Percentiles rank a stretch among this genome's conserved stretches.
These are phyloP conservation scores for Seriola dumerili DNA, from an alignment of 2,113 vertebrate genomes.

Conservation along the genomic window DNA sequence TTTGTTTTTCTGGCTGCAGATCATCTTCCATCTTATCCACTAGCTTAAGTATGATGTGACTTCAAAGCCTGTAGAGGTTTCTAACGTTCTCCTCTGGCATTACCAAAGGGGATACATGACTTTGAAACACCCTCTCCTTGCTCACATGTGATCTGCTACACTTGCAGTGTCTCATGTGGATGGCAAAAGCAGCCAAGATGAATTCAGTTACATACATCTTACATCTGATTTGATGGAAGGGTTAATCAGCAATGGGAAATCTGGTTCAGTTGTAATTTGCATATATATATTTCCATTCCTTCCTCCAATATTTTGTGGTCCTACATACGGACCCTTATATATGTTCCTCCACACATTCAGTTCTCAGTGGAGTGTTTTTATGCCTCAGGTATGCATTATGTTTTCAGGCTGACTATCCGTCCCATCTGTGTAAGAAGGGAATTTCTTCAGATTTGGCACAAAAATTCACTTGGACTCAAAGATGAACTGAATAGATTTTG, in stretches of 20 bases:
- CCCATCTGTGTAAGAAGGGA: too few relatives aligned
- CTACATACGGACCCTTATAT: background rate
- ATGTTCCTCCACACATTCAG: too few relatives aligned
- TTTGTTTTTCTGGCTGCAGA: slow-evolving; percentile 14
- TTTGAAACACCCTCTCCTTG: slow-evolving; percentile 1
- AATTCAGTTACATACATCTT: background rate
- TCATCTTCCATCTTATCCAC: slow-evolving; percentile 27
- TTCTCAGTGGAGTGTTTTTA: too few relatives aligned
- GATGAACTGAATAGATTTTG: too few relatives aligned
- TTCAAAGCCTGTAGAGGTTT: slow-evolving; percentile 14
- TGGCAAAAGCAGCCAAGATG: background rate
- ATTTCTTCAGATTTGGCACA: too few relatives aligned
- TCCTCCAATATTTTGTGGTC: background rate
- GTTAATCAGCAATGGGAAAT: background rate
- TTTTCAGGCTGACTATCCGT: too few relatives aligned
- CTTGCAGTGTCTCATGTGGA: background rate
- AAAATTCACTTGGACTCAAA: too few relatives aligned
- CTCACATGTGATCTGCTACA: background rate
- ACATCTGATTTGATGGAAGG: background rate
- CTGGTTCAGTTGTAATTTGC: background rate
- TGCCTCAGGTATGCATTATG: too few relatives aligned
- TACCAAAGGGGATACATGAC: slow-evolving; percentile 11
- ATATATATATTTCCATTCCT: background rate
- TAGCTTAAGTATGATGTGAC: slow-evolving; percentile 5
- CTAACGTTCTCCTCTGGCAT: slow-evolving; percentile 13